A percentile compares a stretch with the other conserved stretches of the same genome.
Evolutionary conservation across 2,888 invertebrate species (phyloP).

Genomic region (Lacanobia wlatinum): DNA sequence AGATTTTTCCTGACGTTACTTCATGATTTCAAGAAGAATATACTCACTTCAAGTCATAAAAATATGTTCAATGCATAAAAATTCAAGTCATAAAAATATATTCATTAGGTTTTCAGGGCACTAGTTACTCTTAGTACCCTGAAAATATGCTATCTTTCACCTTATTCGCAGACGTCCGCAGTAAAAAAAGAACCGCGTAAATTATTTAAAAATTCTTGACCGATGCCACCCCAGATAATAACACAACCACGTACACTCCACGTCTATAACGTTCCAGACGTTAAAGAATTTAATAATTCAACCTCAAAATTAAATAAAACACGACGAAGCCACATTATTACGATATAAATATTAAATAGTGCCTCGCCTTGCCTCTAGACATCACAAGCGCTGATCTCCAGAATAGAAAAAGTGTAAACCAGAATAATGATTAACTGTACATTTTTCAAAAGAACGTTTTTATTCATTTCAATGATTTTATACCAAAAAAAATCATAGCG

Average conservation of each 20-base stretch:
- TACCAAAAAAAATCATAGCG: no score
- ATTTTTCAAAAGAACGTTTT: no score
- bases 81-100: no score
- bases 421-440: no score
- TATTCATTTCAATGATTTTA: no score
- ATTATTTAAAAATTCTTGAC: not conserved
- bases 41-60: no score
- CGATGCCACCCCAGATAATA: not conserved
- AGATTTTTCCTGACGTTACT: no score
- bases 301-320: constrained; percentile 22
- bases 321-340: constrained; percentile 38
- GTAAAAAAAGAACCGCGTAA: not conserved
- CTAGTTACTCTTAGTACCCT: no score
- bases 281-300: constrained; percentile 47
- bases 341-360: constrained; percentile 47
- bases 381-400: not conserved
- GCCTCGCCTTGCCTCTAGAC: constrained; percentile 1
- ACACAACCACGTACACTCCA: not conserved
- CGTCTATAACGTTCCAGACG: constrained; percentile 4
- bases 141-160: not conserved
- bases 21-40: no score
- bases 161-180: not conserved
- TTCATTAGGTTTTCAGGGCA: no score
- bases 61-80: no score
- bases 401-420: not conserved